Base-by-base conservation (phyloP, 1,140 invertebrate genomes). In the Battus philenor region DNA sequence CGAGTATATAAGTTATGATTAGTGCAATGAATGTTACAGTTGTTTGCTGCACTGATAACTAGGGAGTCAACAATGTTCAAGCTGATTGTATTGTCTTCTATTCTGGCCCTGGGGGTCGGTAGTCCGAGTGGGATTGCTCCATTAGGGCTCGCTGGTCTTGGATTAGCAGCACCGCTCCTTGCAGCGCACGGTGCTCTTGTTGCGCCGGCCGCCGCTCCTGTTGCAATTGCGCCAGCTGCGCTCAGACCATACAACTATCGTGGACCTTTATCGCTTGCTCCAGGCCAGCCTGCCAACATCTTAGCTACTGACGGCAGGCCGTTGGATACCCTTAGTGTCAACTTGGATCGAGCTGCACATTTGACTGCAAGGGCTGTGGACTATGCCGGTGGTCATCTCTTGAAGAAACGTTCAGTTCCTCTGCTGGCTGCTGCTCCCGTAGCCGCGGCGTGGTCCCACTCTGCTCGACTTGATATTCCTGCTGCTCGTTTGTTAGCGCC, bases 81-180 rank as follows among this genome's bases (percentile, higher is more conserved):
- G 77, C 74, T 88, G 86, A 88, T 89, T 85, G 88, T 89, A 84
- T 88, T 90, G 86, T 87, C 74, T 59, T 81, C 74, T 49, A 59
- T 86, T 44, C 50, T 88, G 47, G 87, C 86, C 34, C 44, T 85
- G 24, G 86, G 74, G 45, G 59, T 68, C 16, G 81, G 80, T 36
- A 59, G 59, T 12, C 71, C 68, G 24, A 63, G 56, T 41, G 58
- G 44, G 2, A 31, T 68, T 8, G 61, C 50, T 26, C 56, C 50
- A 11, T 46, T 54, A 8, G 68, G 66, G 15, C 59, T 22, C 55
- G 59, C 36, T 30, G 30, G 22, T 18, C 26, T 34, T 24, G 61
- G 17, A 30, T 62, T 38, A 57, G 53, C 7, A 20, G 24, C 33
- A 11, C 44, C 46, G 8, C 11, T 43, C 9, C 46, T 2, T 24